A percentile compares a stretch with the other conserved stretches of the same genome.
These are phyloP conservation scores for Sinocyclocheilus rhinocerous DNA, from an alignment of 2,113 vertebrate genomes.

Conservation along the genomic window DNA sequence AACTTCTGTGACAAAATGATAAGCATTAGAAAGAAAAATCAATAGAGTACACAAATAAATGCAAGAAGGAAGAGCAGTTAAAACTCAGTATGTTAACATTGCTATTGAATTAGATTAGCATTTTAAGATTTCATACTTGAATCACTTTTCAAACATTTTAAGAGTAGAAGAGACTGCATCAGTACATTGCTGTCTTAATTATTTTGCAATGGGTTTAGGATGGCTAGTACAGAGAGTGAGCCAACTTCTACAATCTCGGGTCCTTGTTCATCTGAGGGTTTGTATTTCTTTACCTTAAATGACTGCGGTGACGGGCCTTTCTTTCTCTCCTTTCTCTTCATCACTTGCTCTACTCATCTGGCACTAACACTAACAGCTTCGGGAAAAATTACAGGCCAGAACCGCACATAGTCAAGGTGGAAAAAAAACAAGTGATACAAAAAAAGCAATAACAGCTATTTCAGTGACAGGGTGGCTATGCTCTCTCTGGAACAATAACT, in stretches of 20 bases:
- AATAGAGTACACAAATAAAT: neutral
- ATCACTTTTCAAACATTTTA: neutral
- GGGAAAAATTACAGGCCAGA: constrained; percentile 78
- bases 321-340: constrained; percentile 63
- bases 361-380: constrained; percentile 82
- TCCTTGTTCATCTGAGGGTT: neutral
- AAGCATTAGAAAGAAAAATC: neutral
- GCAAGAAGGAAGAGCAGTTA: neutral
- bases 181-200: neutral
- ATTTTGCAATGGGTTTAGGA: neutral
- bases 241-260: neutral
- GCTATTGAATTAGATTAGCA: neutral
- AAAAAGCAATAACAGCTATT: constrained; percentile 80
- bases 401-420: constrained; percentile 66
- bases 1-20: neutral
- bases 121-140: neutral
- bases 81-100: neutral
- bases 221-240: neutral
- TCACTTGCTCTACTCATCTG: constrained; percentile 78
- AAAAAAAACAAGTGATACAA: constrained; percentile 37
- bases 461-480: constrained; percentile 72
- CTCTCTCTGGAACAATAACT: constrained; percentile 71
- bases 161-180: neutral
- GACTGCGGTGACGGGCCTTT: neutral
- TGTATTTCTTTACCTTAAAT: neutral